A percentile compares a stretch with the other conserved stretches of the same genome.
Evolutionary conservation across 2,888 invertebrate genomes (phyloP).

Genomic region (Luffia ferchaultella): DNA sequence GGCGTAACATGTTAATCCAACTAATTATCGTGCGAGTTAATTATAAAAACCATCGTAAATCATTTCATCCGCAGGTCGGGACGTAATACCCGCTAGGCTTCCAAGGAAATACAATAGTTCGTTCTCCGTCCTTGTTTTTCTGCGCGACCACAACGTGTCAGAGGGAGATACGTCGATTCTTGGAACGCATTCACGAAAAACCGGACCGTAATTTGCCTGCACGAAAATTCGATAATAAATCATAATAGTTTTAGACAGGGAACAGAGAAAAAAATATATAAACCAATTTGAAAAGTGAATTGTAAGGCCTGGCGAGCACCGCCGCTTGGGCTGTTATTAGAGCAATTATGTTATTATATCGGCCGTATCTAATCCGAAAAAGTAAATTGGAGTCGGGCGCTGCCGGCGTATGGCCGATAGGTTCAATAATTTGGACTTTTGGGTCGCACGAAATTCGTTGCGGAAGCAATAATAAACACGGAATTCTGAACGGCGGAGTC

Average conservation of each 20-base stretch:
- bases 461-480: conserved; percentile 66
- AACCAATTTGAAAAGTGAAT: conserved; percentile 67
- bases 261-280: conserved; percentile 56
- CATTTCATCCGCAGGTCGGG: conserved; percentile 41
- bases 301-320: conserved; percentile 57
- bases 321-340: conserved; percentile 57
- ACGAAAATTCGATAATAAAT: conserved; percentile 66
- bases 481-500: conserved; percentile 44
- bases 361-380: conserved; percentile 66
- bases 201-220: conserved; percentile 58
- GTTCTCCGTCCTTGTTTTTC: conserved; percentile 36
- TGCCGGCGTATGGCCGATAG: conserved; percentile 61
- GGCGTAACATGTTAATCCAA: conserved; percentile 50
- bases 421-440: conserved; percentile 59
- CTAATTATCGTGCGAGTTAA: conserved; percentile 53
- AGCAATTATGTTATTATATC: conserved; percentile 66
- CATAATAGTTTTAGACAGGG: conserved; percentile 62
- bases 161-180: conserved; percentile 36
- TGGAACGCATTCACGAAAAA: conserved; percentile 38
- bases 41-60: conserved; percentile 54
- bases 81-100: conserved; percentile 45
- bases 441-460: conserved; percentile 65
- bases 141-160: conserved; percentile 20
- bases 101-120: conserved; percentile 42
- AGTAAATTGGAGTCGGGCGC: conserved; percentile 63